Conservation (phyloP, 2,888 invertebrate species). For the Eilema griseolum region DNA sequence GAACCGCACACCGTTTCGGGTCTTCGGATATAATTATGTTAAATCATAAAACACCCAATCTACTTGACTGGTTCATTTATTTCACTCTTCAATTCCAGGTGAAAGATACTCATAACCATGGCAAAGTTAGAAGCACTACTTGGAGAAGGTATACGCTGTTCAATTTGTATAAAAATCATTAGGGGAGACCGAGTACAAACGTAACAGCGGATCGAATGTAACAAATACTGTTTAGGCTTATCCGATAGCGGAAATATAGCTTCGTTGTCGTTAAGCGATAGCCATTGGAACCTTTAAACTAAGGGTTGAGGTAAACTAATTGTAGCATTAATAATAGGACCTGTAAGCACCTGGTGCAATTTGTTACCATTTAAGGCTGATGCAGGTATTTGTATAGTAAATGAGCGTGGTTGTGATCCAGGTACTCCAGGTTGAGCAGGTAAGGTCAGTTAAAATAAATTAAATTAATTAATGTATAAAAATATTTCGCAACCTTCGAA, state of each 20-base stretch:
- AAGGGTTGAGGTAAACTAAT: constrained; percentile 94
- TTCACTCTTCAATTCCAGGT: constrained; percentile 56
- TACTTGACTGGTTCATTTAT: background rate
- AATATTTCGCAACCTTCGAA: background rate
- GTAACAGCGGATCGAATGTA: too few relatives aligned
- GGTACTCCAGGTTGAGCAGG: constrained; percentile 92
- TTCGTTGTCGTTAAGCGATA: too few relatives aligned
- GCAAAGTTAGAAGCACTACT: constrained; percentile 48
- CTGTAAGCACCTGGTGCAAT: constrained; percentile 91
- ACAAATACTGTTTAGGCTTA: too few relatives aligned
- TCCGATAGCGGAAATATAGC: too few relatives aligned
- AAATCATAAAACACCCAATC: too few relatives aligned
- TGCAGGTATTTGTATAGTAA: constrained; percentile 96
- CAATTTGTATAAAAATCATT: background rate
- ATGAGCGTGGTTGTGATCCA: constrained; percentile 90
- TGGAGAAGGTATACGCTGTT: constrained; percentile 58
- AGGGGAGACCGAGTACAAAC: too few relatives aligned
- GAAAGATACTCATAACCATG: constrained; percentile 61
- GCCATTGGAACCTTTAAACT: too few relatives aligned
- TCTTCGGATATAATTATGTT: too few relatives aligned
- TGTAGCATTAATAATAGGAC: constrained; percentile 95
- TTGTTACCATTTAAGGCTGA: constrained; percentile 92
- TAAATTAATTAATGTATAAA: background rate
- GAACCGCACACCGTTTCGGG: too few relatives aligned
- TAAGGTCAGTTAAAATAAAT: constrained; percentile 89